phyloP scores from a whole-genome alignment of 2,797 vertebrate genomes.

The Mormyrus proboscirostris region DNA sequence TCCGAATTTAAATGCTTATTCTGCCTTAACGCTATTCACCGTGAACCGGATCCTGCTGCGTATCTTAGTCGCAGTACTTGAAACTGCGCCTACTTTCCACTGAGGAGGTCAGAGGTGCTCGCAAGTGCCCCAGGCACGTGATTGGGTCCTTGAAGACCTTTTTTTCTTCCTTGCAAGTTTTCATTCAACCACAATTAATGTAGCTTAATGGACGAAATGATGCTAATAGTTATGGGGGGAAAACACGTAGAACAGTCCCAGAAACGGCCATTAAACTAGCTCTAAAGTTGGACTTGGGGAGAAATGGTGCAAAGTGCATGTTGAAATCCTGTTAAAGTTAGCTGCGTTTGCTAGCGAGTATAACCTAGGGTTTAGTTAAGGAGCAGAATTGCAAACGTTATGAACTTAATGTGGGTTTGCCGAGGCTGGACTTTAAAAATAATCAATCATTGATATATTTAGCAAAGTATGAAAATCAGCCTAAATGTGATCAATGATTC shows the following conservation, averaged over 20 bases:
- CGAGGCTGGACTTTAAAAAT: neutral
- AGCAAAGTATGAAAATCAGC: neutral
- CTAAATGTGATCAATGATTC: neutral
- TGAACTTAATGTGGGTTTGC: neutral
- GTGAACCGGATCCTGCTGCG: conserved; percentile 67
- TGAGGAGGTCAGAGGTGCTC: conserved; percentile 76
- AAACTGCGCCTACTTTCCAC: conserved; percentile 61
- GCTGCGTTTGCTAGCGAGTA: neutral
- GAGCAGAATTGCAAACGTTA: neutral
- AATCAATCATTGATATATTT: neutral
- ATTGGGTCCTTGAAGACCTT: conserved; percentile 71
- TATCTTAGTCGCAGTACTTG: conserved; percentile 66
- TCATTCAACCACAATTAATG: conserved; percentile 77
- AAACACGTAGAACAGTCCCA: conserved; percentile 40
- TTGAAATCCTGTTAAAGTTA: neutral
- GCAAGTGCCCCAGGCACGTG: conserved; percentile 75
- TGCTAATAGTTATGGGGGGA: conserved; percentile 66
- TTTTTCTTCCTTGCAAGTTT: conserved; percentile 68
- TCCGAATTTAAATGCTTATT: neutral
- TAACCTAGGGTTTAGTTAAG: neutral
- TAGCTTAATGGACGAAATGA: conserved; percentile 75
- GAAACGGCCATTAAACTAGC: conserved; percentile 27
- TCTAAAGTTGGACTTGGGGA: neutral
- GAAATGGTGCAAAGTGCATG: neutral
- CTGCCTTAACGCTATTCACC: conserved; percentile 35